Conservation (phyloP, 2,888 invertebrate genomes). For the Nezara viridula region DNA sequence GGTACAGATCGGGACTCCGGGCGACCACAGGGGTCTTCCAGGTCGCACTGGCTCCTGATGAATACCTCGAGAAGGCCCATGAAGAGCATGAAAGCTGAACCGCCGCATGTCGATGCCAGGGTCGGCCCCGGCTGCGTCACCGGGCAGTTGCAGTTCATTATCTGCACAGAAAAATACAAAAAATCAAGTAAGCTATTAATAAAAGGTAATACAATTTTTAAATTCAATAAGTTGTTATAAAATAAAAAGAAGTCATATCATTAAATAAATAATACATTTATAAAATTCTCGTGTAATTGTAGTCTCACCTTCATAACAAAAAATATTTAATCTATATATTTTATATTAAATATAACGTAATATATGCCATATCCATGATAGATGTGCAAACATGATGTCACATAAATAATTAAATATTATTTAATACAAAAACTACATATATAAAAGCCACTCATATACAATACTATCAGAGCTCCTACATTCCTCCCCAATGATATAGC, state of each 20-base stretch:
- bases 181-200: neutral
- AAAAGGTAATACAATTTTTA: neutral
- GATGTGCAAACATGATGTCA: no score
- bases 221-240: neutral
- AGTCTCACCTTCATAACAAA: no score
- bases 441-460: no score
- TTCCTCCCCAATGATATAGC: no score
- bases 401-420: no score
- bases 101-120: conserved; percentile 86
- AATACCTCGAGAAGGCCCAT: conserved; percentile 91
- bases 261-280: no score
- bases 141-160: conserved; percentile 81
- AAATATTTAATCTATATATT: no score
- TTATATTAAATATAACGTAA: no score
- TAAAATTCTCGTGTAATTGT: no score
- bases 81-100: conserved; percentile 88
- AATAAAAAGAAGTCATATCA: neutral
- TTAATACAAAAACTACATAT: no score
- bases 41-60: conserved; percentile 86
- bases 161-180: conserved; percentile 5
- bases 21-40: conserved; percentile 88
- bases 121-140: conserved; percentile 87
- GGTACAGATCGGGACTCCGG: conserved; percentile 70
- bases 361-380: no score
- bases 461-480: no score